These are phyloP conservation scores for Drosophila equinoxialis DNA, from an alignment of 1,140 invertebrate genomes.

Conservation along the genomic window DNA sequence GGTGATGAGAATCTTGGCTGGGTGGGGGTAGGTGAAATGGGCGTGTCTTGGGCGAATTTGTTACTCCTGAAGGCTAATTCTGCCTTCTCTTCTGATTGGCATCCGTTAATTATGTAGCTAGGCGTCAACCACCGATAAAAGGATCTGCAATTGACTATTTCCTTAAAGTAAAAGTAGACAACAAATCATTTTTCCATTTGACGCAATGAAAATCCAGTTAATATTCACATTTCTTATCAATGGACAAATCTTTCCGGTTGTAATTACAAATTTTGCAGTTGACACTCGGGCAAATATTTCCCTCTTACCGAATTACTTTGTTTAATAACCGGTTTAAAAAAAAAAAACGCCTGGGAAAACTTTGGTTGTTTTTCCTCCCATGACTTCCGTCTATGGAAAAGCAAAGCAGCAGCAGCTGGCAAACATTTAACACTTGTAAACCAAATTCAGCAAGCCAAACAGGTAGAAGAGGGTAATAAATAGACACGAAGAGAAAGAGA, in stretches of 20 bases:
- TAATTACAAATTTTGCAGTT: conserved; percentile 10
- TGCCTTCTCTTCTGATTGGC: not conserved
- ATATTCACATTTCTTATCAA: not conserved
- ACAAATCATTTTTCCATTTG: not conserved
- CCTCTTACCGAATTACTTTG: conserved; percentile 30
- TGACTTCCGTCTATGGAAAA: conserved; percentile 63
- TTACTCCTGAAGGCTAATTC: not conserved
- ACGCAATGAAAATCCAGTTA: no score
- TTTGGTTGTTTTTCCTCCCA: not conserved
- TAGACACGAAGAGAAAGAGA: not conserved
- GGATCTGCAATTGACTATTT: not conserved
- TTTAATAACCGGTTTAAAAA: conserved; percentile 52
- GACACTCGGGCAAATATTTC: conserved; percentile 3
- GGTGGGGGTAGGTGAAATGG: not conserved
- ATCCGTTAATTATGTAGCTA: not conserved
- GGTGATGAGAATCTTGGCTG: not conserved
- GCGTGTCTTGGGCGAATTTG: not conserved
- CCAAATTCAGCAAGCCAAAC: conserved; percentile 33
- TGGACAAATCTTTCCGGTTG: conserved; percentile 1
- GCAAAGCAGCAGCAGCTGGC: conserved; percentile 28
- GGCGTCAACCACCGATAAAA: not conserved
- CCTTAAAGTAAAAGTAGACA: not conserved
- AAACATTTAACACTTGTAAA: conserved; percentile 58
- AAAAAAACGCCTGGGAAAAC: conserved; percentile 45
- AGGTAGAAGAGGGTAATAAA: not conserved